A percentile compares a stretch with the other conserved stretches of the same genome.
phyloP scores from a whole-genome alignment of 2,113 vertebrate species.

The Gasterosteus nipponicus region DNA sequence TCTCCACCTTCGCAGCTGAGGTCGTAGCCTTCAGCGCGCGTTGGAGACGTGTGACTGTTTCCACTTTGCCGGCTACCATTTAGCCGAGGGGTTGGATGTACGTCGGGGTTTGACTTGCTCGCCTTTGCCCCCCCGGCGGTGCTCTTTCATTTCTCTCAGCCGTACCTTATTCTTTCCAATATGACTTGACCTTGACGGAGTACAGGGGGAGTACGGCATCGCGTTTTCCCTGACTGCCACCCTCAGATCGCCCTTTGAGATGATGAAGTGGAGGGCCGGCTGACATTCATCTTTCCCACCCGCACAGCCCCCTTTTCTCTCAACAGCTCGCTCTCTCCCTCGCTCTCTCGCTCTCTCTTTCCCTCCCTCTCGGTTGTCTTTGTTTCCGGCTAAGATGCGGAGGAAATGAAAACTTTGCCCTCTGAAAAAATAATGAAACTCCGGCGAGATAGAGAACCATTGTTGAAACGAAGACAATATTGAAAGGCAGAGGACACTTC shows the following conservation, averaged over 20 bases:
- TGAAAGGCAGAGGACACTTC: not conserved
- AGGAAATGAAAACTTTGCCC: slow-evolving; percentile 26
- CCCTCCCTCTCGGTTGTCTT: slow-evolving; percentile 16
- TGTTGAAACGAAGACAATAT: not conserved
- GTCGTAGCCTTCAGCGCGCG: slow-evolving; percentile 10
- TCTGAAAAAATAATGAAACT: slow-evolving; percentile 13
- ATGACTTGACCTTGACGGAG: slow-evolving; percentile 75
- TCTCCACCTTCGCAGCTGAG: slow-evolving; percentile 8
- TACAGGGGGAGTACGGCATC: slow-evolving; percentile 47
- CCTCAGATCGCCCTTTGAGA: slow-evolving; percentile 66
- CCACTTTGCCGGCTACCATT: slow-evolving; percentile 24
- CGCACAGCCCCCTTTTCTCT: slow-evolving; percentile 43
- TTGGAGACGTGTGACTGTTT: slow-evolving; percentile 7
- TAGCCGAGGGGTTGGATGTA: slow-evolving; percentile 42
- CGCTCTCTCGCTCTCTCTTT: slow-evolving; percentile 15
- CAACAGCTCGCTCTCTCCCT: slow-evolving; percentile 19
- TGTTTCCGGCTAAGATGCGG: slow-evolving; percentile 7
- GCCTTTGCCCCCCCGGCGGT: slow-evolving; percentile 35
- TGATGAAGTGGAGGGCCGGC: slow-evolving; percentile 75
- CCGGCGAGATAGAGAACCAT: not conserved
- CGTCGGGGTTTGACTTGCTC: slow-evolving; percentile 44
- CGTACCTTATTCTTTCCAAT: slow-evolving; percentile 52
- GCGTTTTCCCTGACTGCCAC: slow-evolving; percentile 66
- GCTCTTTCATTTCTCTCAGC: slow-evolving; percentile 42
- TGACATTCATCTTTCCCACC: slow-evolving; percentile 75